A percentile compares a stretch with the other conserved stretches of the same genome.
phyloP scores from a whole-genome alignment of 1,140 invertebrate species.

The Tetramorium parvispinum region DNA sequence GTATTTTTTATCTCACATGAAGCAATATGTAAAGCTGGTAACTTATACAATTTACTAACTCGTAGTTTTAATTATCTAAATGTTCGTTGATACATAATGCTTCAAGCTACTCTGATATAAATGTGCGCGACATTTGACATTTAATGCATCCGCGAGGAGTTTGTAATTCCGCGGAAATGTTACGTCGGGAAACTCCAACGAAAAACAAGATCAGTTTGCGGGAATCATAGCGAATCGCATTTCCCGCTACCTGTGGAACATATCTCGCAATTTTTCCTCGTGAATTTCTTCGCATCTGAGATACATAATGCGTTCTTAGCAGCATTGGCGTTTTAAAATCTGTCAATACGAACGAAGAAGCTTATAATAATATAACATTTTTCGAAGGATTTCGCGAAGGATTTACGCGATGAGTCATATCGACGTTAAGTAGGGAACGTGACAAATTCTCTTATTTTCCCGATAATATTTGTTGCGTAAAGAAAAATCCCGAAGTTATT shows the following conservation, averaged over 20 bases:
- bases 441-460: constrained; percentile 12
- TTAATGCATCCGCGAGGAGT: background rate
- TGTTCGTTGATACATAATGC: background rate
- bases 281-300: background rate
- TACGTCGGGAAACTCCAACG: background rate
- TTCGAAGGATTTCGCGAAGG: constrained; percentile 13
- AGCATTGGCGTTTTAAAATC: background rate
- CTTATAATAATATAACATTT: background rate
- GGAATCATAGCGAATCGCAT: constrained; percentile 6
- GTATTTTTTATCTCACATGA: background rate
- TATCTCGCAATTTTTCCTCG: background rate
- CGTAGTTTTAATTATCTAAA: background rate
- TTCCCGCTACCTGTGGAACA: background rate
- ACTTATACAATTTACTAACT: background rate
- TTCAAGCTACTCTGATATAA: background rate
- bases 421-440: background rate
- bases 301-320: background rate
- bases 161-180: constrained; percentile 1
- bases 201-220: constrained; percentile 22
- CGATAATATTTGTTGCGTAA: constrained; percentile 12
- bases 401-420: constrained; percentile 32
- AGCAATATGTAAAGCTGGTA: background rate
- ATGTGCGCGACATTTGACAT: background rate
- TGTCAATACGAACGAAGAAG: background rate
- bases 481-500: constrained; percentile 15